Percentiles rank a stretch among this genome's conserved stretches.
Conservation (phyloP, 1,140 invertebrate genomes). For the Papilio xuthus region DNA sequence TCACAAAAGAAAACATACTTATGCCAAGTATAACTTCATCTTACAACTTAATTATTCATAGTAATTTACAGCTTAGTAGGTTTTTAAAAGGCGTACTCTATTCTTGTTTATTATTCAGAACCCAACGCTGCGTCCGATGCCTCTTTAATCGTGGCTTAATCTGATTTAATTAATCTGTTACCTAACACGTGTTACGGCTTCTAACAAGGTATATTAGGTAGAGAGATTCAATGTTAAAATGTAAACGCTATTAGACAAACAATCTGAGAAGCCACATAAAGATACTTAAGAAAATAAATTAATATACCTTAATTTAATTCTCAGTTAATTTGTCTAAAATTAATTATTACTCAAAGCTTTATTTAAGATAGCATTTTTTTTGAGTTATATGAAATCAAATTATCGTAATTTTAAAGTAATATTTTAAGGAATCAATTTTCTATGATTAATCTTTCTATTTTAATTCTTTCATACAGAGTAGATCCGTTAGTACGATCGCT, state of each 20-base stretch:
- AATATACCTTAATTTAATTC: too few relatives aligned
- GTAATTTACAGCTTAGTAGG: not conserved
- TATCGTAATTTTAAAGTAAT: not conserved
- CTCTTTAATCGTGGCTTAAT: conserved; percentile 14
- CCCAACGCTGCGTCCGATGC: not conserved
- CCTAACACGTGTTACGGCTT: conserved; percentile 3
- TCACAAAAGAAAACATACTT: too few relatives aligned
- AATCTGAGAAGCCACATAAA: not conserved
- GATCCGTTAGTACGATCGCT: not conserved
- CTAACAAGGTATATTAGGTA: conserved; percentile 19
- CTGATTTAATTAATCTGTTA: conserved; percentile 19
- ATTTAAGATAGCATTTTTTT: not conserved
- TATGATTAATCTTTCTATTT: not conserved
- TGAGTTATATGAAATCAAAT: not conserved
- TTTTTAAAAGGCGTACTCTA: not conserved
- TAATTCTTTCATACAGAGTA: not conserved
- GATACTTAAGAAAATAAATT: not conserved
- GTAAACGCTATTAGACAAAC: not conserved
- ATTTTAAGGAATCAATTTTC: not conserved
- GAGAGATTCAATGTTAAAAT: not conserved
- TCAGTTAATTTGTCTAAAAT: too few relatives aligned
- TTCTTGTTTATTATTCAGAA: conserved; percentile 24
- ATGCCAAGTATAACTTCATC: too few relatives aligned
- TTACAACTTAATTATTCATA: not conserved
- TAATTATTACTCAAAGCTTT: not conserved